A percentile compares a stretch with the other conserved stretches of the same genome.
Conservation (phyloP, 1,140 invertebrate species). For the Drosophila persimilis region DNA sequence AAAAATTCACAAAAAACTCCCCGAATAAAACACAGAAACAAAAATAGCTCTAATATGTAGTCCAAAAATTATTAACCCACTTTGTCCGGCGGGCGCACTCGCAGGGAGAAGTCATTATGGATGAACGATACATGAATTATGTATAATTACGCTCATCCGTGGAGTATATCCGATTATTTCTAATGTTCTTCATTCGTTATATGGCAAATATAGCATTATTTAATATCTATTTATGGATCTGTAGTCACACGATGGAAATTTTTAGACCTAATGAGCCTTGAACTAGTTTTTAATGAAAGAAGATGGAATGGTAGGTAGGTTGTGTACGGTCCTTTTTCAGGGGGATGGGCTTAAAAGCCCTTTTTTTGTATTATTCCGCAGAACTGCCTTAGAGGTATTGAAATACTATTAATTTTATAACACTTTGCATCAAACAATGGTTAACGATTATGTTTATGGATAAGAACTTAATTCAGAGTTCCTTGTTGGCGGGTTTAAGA, state of each 20-base stretch:
- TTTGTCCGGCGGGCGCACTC: slow-evolving; percentile 1
- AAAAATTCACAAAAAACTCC: neutral
- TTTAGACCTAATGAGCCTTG: slow-evolving; percentile 23
- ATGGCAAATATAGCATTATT: neutral
- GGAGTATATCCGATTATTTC: slow-evolving; percentile 10
- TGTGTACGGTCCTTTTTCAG: too few relatives aligned
- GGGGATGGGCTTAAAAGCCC: too few relatives aligned
- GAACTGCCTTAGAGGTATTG: too few relatives aligned
- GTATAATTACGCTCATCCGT: slow-evolving; percentile 35
- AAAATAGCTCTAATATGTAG: slow-evolving; percentile 7
- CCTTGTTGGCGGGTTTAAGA: too few relatives aligned
- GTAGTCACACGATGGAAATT: slow-evolving; percentile 16
- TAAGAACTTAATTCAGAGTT: too few relatives aligned
- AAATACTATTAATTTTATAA: too few relatives aligned
- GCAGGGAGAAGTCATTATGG: slow-evolving; percentile 17
- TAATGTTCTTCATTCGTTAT: slow-evolving; percentile 6
- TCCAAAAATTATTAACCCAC: slow-evolving; percentile 8
- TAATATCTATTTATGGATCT: slow-evolving; percentile 35
- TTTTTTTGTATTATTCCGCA: too few relatives aligned
- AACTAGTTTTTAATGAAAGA: slow-evolving; percentile 5
- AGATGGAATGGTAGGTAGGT: too few relatives aligned
- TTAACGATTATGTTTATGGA: too few relatives aligned
- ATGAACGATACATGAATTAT: slow-evolving; percentile 44
- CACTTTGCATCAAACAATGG: too few relatives aligned
- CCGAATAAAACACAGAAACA: neutral